Evolutionary conservation across 2,797 vertebrate genomes (phyloP).

Genomic region (Diplodus sargus): DNA sequence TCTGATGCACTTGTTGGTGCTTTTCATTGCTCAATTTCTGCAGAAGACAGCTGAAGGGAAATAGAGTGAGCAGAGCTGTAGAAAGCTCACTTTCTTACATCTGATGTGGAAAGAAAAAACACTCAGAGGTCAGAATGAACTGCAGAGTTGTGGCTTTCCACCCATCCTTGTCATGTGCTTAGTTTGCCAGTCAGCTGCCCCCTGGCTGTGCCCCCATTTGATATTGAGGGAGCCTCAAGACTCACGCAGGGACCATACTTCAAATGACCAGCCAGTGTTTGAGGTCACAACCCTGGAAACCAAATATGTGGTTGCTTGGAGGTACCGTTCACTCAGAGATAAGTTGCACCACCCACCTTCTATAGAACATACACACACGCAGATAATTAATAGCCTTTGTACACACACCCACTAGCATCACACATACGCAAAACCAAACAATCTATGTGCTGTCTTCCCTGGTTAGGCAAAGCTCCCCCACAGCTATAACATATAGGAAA

Average conservation of each 20-base stretch:
- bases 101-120: conserved; percentile 18
- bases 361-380: conserved; percentile 14
- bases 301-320: conserved; percentile 57
- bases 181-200: conserved; percentile 57
- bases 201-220: conserved; percentile 42
- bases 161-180: conserved; percentile 35
- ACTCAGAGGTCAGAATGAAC: conserved; percentile 63
- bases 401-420: conserved; percentile 17
- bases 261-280: conserved; percentile 35
- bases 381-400: conserved; percentile 24
- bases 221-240: background rate
- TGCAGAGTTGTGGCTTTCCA: conserved; percentile 26
- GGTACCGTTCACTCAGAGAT: conserved; percentile 44
- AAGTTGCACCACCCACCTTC: conserved; percentile 49
- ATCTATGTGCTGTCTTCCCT: conserved; percentile 50
- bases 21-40: conserved; percentile 16
- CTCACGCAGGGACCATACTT: conserved; percentile 23
- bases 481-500: conserved; percentile 39
- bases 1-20: background rate
- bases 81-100: conserved; percentile 38
- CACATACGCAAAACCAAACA: conserved; percentile 40
- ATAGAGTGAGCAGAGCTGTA: conserved; percentile 36
- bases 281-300: conserved; percentile 52
- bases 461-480: conserved; percentile 35
- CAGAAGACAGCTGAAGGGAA: conserved; percentile 30